Conservation (phyloP, 2,888 invertebrate genomes). For the Drosophila multiciliata region DNA sequence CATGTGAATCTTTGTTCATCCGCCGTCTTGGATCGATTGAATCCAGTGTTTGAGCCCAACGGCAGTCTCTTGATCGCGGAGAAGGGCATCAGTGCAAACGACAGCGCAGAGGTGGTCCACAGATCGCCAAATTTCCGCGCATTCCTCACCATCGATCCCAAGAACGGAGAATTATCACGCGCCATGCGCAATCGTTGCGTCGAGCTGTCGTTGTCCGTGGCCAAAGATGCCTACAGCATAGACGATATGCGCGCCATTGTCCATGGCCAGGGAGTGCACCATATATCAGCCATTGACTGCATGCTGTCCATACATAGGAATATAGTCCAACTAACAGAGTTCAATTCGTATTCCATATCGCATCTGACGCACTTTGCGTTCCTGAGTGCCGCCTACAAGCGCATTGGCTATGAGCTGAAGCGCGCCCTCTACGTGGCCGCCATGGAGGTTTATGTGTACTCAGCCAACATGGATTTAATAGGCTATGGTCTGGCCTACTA, state of each 20-base stretch:
- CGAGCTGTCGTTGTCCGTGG: slow-evolving; percentile 88
- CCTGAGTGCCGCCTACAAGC: slow-evolving; percentile 80
- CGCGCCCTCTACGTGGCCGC: slow-evolving; percentile 83
- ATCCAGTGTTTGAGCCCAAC: slow-evolving; percentile 96
- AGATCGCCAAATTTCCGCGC: slow-evolving; percentile 97
- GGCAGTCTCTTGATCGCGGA: slow-evolving; percentile 96
- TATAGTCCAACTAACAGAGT: slow-evolving; percentile 80
- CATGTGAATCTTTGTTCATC: slow-evolving; percentile 98
- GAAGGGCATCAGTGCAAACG: slow-evolving; percentile 91
- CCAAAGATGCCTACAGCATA: slow-evolving; percentile 83
- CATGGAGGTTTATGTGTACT: slow-evolving; percentile 84
- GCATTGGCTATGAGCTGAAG: slow-evolving; percentile 78
- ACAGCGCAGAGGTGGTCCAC: slow-evolving; percentile 89
- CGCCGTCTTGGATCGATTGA: slow-evolving; percentile 97
- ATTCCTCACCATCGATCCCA: slow-evolving; percentile 97
- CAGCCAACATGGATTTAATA: slow-evolving; percentile 82
- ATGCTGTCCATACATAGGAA: slow-evolving; percentile 86
- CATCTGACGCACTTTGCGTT: slow-evolving; percentile 83
- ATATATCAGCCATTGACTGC: slow-evolving; percentile 84
- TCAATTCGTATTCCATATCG: slow-evolving; percentile 82
- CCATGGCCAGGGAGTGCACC: slow-evolving; percentile 85
- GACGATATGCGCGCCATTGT: slow-evolving; percentile 87
- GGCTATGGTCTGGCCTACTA: slow-evolving; percentile 84
- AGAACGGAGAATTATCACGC: slow-evolving; percentile 97
- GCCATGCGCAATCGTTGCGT: slow-evolving; percentile 99